A percentile compares a stretch with the other conserved stretches of the same genome.
These are phyloP conservation scores for Plutomurus gul DNA, from an alignment of 1,140 invertebrate genomes.

Conservation along the genomic window DNA sequence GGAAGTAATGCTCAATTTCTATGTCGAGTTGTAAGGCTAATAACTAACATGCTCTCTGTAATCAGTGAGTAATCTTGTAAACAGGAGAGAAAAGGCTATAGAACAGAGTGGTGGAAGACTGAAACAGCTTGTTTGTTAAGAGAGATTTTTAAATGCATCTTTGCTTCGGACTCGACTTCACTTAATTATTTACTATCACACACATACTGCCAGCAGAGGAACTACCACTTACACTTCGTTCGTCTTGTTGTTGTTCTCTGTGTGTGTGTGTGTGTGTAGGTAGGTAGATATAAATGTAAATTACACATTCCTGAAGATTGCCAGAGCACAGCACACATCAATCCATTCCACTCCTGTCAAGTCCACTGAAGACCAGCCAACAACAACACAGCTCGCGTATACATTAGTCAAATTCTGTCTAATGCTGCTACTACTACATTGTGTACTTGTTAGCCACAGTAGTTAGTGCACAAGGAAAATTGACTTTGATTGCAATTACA, in stretches of 20 bases:
- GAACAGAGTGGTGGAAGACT: not conserved
- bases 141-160: not conserved
- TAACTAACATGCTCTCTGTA: not conserved
- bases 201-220: not conserved
- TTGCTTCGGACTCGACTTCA: no score
- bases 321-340: constrained; percentile 1
- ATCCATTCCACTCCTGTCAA: not conserved
- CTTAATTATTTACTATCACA: not conserved
- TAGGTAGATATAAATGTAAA: no score
- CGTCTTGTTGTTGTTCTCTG: no score
- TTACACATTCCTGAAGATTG: constrained; percentile 5
- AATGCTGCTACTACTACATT: no score
- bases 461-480: not conserved
- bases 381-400: not conserved
- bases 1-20: not conserved
- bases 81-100: not conserved
- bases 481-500: not conserved
- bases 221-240: no score
- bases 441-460: no score
- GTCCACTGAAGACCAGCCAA: not conserved
- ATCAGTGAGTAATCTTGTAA: constrained; percentile 3
- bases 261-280: no score
- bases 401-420: not conserved
- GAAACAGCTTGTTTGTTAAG: not conserved
- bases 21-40: not conserved